phyloP scores from a whole-genome alignment of 1,140 invertebrate genomes.

The Teleogryllus occipitalis region DNA sequence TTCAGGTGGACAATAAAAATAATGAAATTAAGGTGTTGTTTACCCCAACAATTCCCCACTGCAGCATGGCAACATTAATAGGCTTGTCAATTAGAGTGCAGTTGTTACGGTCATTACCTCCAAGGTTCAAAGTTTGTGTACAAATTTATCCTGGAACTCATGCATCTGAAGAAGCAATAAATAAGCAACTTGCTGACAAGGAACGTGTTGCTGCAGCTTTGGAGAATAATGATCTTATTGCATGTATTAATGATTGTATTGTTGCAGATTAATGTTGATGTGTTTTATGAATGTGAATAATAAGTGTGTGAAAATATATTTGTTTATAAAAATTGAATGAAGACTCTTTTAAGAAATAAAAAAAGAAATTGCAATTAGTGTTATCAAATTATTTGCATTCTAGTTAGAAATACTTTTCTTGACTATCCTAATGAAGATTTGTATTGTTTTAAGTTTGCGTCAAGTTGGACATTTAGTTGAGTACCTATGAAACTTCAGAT shows the following conservation, averaged over 20 bases:
- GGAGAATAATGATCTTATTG: slow-evolving; percentile 83
- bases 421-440: neutral
- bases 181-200: slow-evolving; percentile 97
- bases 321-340: neutral
- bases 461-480: no score
- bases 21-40: slow-evolving; percentile 72
- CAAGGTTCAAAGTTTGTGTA: slow-evolving; percentile 77
- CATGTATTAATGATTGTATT: slow-evolving; percentile 92
- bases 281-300: neutral
- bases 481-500: no score
- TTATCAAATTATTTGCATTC: neutral
- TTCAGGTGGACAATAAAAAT: slow-evolving; percentile 56
- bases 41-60: slow-evolving; percentile 98
- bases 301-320: neutral
- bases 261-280: slow-evolving; percentile 17
- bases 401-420: neutral
- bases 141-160: slow-evolving; percentile 89
- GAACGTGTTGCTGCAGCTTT: slow-evolving; percentile 94
- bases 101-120: slow-evolving; percentile 75
- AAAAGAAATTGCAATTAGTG: neutral
- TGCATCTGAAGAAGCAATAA: slow-evolving; percentile 82
- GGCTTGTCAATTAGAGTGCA: slow-evolving; percentile 82
- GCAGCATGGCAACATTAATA: slow-evolving; percentile 98
- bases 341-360: neutral
- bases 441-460: no score